Evolutionary conservation across 2,888 invertebrate species (phyloP).

Genomic region (Tetragonula carbonaria): DNA sequence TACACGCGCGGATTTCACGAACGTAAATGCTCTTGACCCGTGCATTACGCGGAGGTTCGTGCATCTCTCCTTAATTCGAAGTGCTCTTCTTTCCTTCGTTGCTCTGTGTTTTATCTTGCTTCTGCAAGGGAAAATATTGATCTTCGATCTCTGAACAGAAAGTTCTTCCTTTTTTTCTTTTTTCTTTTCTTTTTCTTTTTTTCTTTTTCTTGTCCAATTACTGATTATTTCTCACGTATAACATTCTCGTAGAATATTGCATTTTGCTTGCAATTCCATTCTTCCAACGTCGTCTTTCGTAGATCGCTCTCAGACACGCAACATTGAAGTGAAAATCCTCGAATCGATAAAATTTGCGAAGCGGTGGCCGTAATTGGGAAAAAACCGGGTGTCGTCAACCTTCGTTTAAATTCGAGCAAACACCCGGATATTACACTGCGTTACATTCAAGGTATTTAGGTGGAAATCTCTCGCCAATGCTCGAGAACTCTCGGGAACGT

Average conservation of each 20-base stretch:
- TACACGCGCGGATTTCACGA: not conserved
- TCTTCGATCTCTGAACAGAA: no score
- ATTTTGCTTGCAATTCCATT: no score
- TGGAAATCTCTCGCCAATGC: not conserved
- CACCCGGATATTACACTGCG: not conserved
- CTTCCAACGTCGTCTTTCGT: not conserved
- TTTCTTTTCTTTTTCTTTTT: no score
- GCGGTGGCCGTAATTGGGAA: not conserved
- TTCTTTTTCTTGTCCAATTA: no score
- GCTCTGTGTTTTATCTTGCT: not conserved
- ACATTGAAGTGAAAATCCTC: not conserved
- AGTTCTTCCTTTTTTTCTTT: no score
- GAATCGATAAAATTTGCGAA: not conserved
- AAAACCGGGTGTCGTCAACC: not conserved
- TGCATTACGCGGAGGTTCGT: not conserved
- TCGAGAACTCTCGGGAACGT: not conserved
- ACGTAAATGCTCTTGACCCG: not conserved
- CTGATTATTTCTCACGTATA: no score
- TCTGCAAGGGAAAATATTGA: not conserved
- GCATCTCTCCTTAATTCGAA: not conserved
- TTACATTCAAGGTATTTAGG: not conserved
- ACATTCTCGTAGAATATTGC: no score
- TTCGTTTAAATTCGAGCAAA: not conserved
- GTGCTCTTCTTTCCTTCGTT: not conserved
- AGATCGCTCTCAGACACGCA: not conserved